Percentiles rank a stretch among this genome's conserved stretches.
phyloP scores from a whole-genome alignment of 2,113 vertebrate species.

The Serinus canaria region DNA sequence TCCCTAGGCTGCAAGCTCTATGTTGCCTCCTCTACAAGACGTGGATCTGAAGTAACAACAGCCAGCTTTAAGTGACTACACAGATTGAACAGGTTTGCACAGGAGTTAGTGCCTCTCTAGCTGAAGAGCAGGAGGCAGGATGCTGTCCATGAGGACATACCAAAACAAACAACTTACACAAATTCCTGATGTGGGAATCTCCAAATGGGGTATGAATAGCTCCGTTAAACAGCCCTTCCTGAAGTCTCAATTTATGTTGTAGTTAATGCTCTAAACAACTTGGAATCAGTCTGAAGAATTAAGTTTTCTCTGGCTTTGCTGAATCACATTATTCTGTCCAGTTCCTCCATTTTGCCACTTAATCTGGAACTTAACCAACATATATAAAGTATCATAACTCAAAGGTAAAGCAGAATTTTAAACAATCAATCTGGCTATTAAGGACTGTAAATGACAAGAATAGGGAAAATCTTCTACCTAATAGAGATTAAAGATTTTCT shows the following conservation, averaged over 20 bases:
- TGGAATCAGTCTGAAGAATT: background rate
- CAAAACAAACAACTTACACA: background rate
- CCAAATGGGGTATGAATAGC: background rate
- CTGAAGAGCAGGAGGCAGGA: background rate
- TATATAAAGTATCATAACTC: background rate
- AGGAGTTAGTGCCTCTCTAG: accelerated
- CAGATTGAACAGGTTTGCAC: background rate
- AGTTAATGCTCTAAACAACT: background rate
- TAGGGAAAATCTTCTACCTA: background rate
- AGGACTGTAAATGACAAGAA: background rate
- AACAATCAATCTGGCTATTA: background rate
- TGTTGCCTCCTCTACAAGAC: background rate
- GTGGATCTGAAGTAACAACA: accelerated
- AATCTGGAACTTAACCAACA: background rate
- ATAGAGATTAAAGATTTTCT: background rate
- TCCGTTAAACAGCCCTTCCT: background rate
- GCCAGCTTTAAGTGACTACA: background rate
- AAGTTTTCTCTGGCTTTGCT: background rate
- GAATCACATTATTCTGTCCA: background rate
- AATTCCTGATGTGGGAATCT: background rate
- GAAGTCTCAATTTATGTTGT: background rate
- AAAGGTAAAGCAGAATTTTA: background rate
- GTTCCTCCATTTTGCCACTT: background rate
- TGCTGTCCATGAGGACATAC: accelerated
- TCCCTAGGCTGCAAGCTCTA: background rate